phyloP scores from a whole-genome alignment of 2,113 vertebrate species.

The Mirza zaza region DNA sequence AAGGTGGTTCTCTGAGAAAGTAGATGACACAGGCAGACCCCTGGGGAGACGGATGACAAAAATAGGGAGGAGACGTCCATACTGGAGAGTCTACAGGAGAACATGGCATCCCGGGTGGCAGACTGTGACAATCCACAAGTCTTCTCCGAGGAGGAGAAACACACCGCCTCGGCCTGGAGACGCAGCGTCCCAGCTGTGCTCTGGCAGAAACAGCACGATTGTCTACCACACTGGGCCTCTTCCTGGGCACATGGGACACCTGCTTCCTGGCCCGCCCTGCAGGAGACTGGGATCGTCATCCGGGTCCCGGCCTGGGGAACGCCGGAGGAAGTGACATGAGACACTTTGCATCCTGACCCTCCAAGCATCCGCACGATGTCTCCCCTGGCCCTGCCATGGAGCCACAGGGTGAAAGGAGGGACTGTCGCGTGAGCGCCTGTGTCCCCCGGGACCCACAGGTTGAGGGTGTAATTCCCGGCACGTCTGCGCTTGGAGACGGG shows the following conservation, averaged over 20 bases:
- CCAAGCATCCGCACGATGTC: not conserved
- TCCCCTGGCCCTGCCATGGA: no score
- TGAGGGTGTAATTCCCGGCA: not conserved
- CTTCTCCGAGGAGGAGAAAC: not conserved
- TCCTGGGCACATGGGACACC: not conserved
- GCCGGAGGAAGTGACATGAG: fast-evolving
- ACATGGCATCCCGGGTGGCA: fast-evolving
- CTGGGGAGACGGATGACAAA: no score
- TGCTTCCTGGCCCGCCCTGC: not conserved
- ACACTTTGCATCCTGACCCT: not conserved
- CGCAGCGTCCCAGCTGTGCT: not conserved
- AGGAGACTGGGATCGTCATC: not conserved
- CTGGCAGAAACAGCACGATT: fast-evolving
- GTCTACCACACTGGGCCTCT: no score
- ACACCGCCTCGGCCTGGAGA: fast-evolving
- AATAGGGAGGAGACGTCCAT: not conserved
- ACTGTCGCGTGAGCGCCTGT: not conserved
- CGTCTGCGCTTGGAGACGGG: not conserved
- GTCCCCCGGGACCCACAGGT: not conserved
- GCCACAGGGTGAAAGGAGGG: not conserved
- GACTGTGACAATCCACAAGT: no score
- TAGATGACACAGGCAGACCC: no score
- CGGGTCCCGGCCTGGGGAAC: no score
- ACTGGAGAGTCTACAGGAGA: not conserved
- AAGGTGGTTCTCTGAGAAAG: not conserved